Evolutionary conservation across 2,888 invertebrate species (phyloP).

Genomic region (Sesia apiformis): DNA sequence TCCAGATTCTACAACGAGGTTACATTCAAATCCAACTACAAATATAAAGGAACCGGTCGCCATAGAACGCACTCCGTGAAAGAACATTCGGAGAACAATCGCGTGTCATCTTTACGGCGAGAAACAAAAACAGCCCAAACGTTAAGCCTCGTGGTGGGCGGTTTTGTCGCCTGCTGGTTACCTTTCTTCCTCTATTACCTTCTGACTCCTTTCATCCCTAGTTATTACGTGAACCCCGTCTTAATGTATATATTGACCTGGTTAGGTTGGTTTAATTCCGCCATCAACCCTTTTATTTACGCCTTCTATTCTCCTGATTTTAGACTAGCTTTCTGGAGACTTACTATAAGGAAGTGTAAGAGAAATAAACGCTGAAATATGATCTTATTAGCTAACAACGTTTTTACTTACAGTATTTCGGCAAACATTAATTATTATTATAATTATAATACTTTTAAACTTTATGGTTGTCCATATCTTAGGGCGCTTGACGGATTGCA

Average conservation of each 20-base stretch:
- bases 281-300: conserved; percentile 93
- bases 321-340: conserved; percentile 88
- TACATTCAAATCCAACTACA: conserved; percentile 58
- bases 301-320: conserved; percentile 93
- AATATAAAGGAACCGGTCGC: conserved; percentile 53
- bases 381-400: conserved; percentile 9
- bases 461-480: no score
- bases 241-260: conserved; percentile 87
- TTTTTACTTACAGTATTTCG: background rate
- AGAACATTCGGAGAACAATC: conserved; percentile 71
- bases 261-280: conserved; percentile 93
- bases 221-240: conserved; percentile 73
- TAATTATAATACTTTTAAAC: no score
- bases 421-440: no score
- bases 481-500: no score
- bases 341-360: conserved; percentile 82
- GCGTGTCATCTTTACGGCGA: conserved; percentile 81
- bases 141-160: conserved; percentile 89
- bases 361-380: conserved; percentile 32
- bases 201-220: conserved; percentile 84
- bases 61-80: conserved; percentile 69
- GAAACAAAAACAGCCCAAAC: conserved; percentile 94
- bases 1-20: conserved; percentile 52
- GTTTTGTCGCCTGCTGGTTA: conserved; percentile 91
- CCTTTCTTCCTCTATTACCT: conserved; percentile 91